Evolutionary conservation across 2,888 invertebrate genomes (phyloP), one percentile per base, ranked within the genome.

Genomic region (Orchesella flavescens): DNA sequence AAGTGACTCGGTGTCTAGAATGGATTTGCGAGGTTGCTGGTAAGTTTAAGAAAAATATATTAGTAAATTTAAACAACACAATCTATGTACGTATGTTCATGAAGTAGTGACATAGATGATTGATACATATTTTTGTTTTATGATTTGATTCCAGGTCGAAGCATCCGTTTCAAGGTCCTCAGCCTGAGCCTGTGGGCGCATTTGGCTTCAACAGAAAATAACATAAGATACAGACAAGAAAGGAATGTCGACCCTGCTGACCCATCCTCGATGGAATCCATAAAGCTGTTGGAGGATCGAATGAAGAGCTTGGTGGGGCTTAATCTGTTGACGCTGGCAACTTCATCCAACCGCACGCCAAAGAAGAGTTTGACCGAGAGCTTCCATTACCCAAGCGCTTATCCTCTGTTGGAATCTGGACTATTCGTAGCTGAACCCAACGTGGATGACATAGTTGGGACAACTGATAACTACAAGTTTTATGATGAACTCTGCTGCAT

Each of bases 401-500:
- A 34, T 15, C 84, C 84, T 10, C 43, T 46, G 21, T 21, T 23
- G 4, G 4, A 5, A 34, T 53, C 63, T 19, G 84, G 84, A 17
- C 3, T 80, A 3, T 80, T 80, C 21, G 0, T 21, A 15, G 0
- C 21, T 34, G 61, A 43, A 21, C 0, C 10, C 0, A 61, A 80
- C 5, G 72, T 84, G 1, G 65, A 74, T 12, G 55, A 24, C 1
- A 63, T 63, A 1, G 21, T 80, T 21, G 23, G 71, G 15, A 1
- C 65, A 0, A 63, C 61, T 1, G 80, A 84, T 55, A 84, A 84
- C 44, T 80, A 76, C 59, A 44, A 69, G 17, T 80, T 76, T 44
- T 69, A 71, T 46, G 75, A 80, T 0, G 80, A 84, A 44, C 17
- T 80, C 2, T 80, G 76, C 34, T 84, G 84, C 44, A 24, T 59